phyloP scores from a whole-genome alignment of 2,113 vertebrate species.

The Leptodactylus fuscus region DNA sequence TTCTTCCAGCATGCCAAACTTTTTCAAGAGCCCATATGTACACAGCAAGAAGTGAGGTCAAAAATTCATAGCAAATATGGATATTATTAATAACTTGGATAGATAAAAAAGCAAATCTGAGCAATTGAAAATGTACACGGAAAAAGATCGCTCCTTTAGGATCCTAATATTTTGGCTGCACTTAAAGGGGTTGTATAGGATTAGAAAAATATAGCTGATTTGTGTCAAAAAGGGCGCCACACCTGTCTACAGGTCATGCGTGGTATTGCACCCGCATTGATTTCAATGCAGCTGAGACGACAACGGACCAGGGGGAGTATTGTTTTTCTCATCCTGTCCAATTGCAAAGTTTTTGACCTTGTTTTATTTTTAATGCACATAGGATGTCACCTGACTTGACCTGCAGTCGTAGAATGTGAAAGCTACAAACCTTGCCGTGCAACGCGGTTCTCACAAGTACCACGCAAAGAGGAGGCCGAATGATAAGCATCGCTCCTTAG shows the following conservation, averaged over 20 bases:
- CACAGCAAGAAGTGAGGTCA: neutral
- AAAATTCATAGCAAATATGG: neutral
- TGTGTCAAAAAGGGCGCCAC: neutral
- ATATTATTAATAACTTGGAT: neutral
- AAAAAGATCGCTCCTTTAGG: too few species aligned
- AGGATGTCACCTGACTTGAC: slow-evolving; percentile 42
- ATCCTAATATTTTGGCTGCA: neutral
- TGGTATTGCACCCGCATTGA: too few species aligned
- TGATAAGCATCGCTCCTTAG: slow-evolving; percentile 20
- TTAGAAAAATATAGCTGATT: neutral
- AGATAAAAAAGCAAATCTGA: neutral
- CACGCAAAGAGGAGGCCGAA: neutral
- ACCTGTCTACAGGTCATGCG: too few species aligned
- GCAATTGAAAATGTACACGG: neutral
- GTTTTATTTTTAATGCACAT: neutral
- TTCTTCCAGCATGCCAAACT: neutral
- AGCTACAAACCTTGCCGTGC: neutral
- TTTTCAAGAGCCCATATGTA: neutral
- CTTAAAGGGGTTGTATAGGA: neutral
- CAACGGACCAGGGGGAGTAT: too few species aligned
- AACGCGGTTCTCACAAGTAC: neutral
- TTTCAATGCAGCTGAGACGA: too few species aligned
- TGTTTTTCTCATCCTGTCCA: too few species aligned
- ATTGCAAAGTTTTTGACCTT: too few species aligned
- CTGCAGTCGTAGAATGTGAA: neutral